Conservation (phyloP, 2,797 vertebrate species). For the Hoplostethus atlanticus region DNA sequence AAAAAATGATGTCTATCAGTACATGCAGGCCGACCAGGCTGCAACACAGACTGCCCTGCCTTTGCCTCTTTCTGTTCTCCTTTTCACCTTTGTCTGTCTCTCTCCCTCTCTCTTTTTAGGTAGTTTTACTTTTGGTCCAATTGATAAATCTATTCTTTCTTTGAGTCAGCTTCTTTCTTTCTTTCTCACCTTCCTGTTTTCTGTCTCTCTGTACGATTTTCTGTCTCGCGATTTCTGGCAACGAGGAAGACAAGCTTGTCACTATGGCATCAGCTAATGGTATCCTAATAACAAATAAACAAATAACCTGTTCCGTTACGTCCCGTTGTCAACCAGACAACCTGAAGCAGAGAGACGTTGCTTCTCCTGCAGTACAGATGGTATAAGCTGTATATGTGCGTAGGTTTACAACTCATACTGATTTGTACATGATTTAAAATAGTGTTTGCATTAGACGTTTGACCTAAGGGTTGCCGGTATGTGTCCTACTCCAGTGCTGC, state of each 20-base stretch:
- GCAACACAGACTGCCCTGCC: slow-evolving; percentile 8
- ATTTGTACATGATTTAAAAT: slow-evolving; percentile 22
- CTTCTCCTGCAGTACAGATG: slow-evolving; percentile 24
- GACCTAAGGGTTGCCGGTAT: not conserved
- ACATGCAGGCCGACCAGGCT: slow-evolving; percentile 20
- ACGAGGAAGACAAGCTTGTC: not conserved
- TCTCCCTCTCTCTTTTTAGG: not conserved
- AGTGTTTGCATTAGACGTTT: slow-evolving; percentile 3
- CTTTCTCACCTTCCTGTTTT: not conserved
- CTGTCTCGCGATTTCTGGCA: not conserved
- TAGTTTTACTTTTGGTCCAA: not conserved
- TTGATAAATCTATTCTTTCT: not conserved
- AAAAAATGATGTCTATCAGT: slow-evolving; percentile 52
- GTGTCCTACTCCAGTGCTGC: not conserved
- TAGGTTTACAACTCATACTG: slow-evolving; percentile 10
- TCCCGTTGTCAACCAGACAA: slow-evolving; percentile 4
- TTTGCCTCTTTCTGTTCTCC: not conserved
- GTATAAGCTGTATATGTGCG: not conserved
- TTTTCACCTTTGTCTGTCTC: not conserved
- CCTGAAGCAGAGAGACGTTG: not conserved
- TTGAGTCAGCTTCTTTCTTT: not conserved
- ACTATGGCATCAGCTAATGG: not conserved
- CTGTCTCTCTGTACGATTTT: not conserved
- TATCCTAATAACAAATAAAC: slow-evolving; percentile 19
- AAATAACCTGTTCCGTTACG: not conserved